Evolutionary conservation across 1,140 invertebrate species (phyloP).

Genomic region (Trigoniulus corallinus): DNA sequence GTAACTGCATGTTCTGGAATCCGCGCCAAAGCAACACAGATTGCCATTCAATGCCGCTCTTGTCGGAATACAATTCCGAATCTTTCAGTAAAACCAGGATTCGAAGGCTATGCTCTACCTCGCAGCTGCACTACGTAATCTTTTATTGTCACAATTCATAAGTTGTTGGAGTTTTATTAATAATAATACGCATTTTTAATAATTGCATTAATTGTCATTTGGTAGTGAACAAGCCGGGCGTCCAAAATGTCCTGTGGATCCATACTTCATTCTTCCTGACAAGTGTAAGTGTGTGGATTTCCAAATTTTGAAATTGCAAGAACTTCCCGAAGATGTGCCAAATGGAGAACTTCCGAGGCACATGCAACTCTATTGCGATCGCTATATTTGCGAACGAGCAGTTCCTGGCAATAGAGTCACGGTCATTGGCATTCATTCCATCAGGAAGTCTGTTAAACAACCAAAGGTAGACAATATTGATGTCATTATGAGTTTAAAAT

Average conservation of each 20-base stretch:
- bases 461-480: conserved; percentile 23
- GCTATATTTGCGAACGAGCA: conserved; percentile 60
- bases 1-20: conserved; percentile 86
- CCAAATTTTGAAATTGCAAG: conserved; percentile 64
- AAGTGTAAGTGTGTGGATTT: conserved; percentile 96
- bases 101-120: conserved; percentile 94
- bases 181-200: conserved; percentile 12
- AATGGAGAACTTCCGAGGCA: conserved; percentile 98
- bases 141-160: background rate
- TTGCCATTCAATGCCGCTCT: conserved; percentile 88
- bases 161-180: conserved; percentile 1
- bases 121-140: conserved; percentile 78
- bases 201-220: conserved; percentile 5
- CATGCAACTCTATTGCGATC: conserved; percentile 84
- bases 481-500: no score
- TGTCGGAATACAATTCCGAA: conserved; percentile 82
- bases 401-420: conserved; percentile 92
- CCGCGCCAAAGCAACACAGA: conserved; percentile 82
- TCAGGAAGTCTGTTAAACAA: conserved; percentile 57
- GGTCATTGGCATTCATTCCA: conserved; percentile 90
- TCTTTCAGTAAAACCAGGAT: conserved; percentile 76
- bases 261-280: conserved; percentile 93
- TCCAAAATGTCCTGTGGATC: conserved; percentile 88
- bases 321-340: conserved; percentile 88
- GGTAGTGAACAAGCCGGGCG: conserved; percentile 65